Evolutionary conservation across 2,113 vertebrate genomes (phyloP), one percentile per base, ranked within the genome.

Genomic region (Oncorhynchus clarkii): DNA sequence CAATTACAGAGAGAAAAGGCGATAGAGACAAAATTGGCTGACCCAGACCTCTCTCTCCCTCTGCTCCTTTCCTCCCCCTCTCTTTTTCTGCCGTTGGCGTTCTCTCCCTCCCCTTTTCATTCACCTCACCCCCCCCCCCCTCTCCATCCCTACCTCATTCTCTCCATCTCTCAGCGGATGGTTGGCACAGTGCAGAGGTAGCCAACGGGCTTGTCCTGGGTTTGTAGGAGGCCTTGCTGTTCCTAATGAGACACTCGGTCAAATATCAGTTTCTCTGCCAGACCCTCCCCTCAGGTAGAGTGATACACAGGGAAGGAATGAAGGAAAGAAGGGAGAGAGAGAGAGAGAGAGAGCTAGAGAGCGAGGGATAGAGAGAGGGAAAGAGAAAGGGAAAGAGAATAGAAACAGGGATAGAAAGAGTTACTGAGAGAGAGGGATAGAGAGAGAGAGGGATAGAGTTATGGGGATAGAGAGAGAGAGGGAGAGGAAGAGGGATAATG

Each of bases 201-300:
- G 71, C 78, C 74, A n/a, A 62, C 67, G 51, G 83, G 77, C 49
- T 68, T 5, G 27, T 68, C 49, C 45, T 13, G 67, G 68, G 65
- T 78, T 69, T 6, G 51, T 16, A 70, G 80, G 67, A 72, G 78
- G 27, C 71, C 76, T 72, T 18, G 72, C 83, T 79, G 81, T 69
- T 84, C 84, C 78, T 88, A 84, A 90, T 72, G 73, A 88, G 80
- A 82, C 22, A 45, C 67, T 74, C 51, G 6, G 72, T 54, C 64
- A 77, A 69, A 59, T n/a, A 81, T 77, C 75, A 84, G 78, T 81
- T 68, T 39, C 27, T 39, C 67, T 20, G 18, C 3, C 29, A 34
- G 31, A 39, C 67, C 29, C 20, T 18, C 67, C 67, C 77, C 76
- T 75, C 39, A 45, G 81, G 78, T 64, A 1, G 66, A n/a, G 59